phyloP scores from a whole-genome alignment of 2,797 vertebrate species.

The Catostomus latipinnis region DNA sequence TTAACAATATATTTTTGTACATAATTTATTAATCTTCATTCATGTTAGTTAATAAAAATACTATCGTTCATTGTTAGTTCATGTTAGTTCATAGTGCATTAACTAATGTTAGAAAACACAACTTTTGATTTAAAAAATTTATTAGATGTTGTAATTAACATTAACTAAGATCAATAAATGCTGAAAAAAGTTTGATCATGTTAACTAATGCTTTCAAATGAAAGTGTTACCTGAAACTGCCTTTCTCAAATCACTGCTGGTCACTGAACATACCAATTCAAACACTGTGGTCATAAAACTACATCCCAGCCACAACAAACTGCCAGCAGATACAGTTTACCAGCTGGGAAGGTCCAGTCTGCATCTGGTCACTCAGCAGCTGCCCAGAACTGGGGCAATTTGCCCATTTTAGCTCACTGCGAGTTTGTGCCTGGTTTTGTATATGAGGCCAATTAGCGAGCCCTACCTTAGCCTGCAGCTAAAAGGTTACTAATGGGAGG shows the following conservation, averaged over 20 bases:
- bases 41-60: no score
- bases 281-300: constrained; percentile 16
- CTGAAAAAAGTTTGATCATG: no score
- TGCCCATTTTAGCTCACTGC: constrained; percentile 85
- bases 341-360: constrained; percentile 76
- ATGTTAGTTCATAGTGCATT: no score
- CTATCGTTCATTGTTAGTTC: no score
- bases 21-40: no score
- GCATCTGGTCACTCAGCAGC: constrained; percentile 67
- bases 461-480: constrained; percentile 98
- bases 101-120: no score
- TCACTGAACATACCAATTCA: neutral
- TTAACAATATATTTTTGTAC: no score
- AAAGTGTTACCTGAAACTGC: no score
- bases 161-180: no score
- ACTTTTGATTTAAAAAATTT: no score
- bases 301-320: neutral
- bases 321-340: constrained; percentile 68
- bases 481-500: constrained; percentile 90
- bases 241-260: neutral
- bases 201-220: no score
- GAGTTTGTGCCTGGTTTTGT: constrained; percentile 98
- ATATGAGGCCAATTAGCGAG: constrained; percentile 98
- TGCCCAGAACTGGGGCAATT: constrained; percentile 89
- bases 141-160: no score